A percentile compares a stretch with the other conserved stretches of the same genome.
phyloP scores from a whole-genome alignment of 2,888 invertebrate species.

The Cremastinae sp. region DNA sequence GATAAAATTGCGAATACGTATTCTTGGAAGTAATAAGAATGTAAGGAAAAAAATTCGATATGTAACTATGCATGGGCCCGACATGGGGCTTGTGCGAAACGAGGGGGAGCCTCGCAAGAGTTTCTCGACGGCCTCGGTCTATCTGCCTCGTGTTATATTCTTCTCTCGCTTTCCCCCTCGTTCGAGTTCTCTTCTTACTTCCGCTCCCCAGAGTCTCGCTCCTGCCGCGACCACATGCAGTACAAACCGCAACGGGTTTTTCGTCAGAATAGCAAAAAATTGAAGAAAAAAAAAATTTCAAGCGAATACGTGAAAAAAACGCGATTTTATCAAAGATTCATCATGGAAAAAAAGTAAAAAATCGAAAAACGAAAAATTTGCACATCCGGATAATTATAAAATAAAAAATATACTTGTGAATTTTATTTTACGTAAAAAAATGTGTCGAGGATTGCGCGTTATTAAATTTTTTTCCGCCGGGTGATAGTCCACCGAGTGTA shows the following conservation, averaged over 20 bases:
- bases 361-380: neutral
- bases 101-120: conserved; percentile 13
- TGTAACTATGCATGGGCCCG: neutral
- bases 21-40: too few species aligned
- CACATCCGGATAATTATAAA: neutral
- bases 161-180: conserved; percentile 46
- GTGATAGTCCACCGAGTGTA: too few species aligned
- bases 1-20: neutral
- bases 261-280: neutral
- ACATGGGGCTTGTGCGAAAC: conserved; percentile 2
- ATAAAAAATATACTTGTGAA: too few species aligned
- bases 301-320: neutral
- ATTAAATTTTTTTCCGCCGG: too few species aligned
- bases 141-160: conserved; percentile 27
- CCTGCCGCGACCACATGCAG: neutral
- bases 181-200: conserved; percentile 43
- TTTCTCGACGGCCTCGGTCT: conserved; percentile 12
- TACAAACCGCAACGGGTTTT: conserved; percentile 14
- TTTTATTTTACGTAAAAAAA: too few species aligned
- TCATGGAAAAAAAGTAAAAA: neutral
- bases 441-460: too few species aligned
- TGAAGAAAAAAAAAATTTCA: neutral
- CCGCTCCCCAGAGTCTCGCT: conserved; percentile 17
- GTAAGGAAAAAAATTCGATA: neutral
- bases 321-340: too few species aligned